phyloP scores from a whole-genome alignment of 1,140 invertebrate species.

The Euura lappo region DNA sequence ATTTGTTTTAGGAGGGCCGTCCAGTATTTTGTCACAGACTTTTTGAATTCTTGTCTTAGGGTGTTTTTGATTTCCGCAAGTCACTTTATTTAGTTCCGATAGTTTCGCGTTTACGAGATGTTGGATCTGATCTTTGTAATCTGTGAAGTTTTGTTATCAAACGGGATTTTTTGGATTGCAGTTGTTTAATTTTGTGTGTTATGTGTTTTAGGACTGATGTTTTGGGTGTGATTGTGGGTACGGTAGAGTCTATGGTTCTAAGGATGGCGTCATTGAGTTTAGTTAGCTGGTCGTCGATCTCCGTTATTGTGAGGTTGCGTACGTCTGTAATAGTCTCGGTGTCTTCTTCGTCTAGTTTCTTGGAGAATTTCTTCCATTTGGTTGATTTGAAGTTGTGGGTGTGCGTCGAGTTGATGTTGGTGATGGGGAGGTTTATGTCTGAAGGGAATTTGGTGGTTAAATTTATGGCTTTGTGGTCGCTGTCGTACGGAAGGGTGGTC shows the following conservation, averaged over 20 bases:
- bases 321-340: background rate
- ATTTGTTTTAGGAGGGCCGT: background rate
- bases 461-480: constrained; percentile 22
- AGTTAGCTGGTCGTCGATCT: constrained; percentile 15
- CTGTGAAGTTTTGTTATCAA: background rate
- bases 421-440: background rate
- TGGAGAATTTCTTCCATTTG: constrained; percentile 21
- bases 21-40: background rate
- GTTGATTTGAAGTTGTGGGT: constrained; percentile 21
- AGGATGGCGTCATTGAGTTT: background rate
- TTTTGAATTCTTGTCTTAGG: background rate
- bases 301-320: constrained; percentile 17
- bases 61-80: background rate
- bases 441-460: background rate
- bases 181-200: constrained; percentile 15
- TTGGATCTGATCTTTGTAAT: background rate
- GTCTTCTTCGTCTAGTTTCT: constrained; percentile 10
- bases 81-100: background rate
- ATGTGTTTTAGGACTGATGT: constrained; percentile 12
- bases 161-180: constrained; percentile 3
- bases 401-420: background rate
- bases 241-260: constrained; percentile 11
- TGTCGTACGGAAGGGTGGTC: constrained; percentile 22
- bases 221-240: constrained; percentile 7
- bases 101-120: too few relatives aligned